Evolutionary conservation across 1,140 invertebrate species (phyloP), one percentile per base, ranked within the genome.

Genomic region (Drosophila repleta): DNA sequence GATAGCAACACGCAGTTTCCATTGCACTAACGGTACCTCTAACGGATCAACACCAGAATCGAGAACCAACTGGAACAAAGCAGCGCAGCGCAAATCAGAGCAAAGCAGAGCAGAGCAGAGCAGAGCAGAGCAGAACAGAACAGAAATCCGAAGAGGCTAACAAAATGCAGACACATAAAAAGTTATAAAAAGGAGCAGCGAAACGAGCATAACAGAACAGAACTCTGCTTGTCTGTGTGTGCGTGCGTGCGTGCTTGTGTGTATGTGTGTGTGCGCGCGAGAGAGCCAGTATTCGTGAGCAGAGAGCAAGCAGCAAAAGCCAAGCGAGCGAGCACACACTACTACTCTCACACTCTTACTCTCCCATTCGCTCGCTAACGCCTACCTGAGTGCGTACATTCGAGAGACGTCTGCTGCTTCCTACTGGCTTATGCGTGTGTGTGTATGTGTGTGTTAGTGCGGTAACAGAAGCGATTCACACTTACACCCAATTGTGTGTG

Each of bases 161-260:
- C 51, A 79, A 71, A 82, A 84, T 83, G 82, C 70, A 61, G 46
- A 65, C 53, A 20, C 37, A 46, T 8, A 53, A 37, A 46, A 66
- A 52, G 11, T 66, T n/a, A n/a, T n/a, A n/a, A 37, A 66, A 66
- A 43, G 53, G 26, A 58, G 46, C 24, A 26, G 4, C n/a, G 37
- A 45, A 49, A 29, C 24, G 21, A 64, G n/a, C 46, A 52, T 29
- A 63, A 29, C 26, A 18, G 4, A 52, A 37, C 46, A 35, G 37
- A 46, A 48, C 13, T 35, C 8, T 49, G 24, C 4, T 41, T 39
- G 49, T 39, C 32, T 29, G 52, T 24, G 46, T 53, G 39, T 46
- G 65, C 15, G 24, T 45, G 35, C 17, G 17, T 52, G 39, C 35
- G 32, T 35, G 32, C 32, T 10, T 35, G 32, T 35, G 51, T 17